Base-by-base conservation (phyloP, 2,888 invertebrate species). In the Sphaerophoria rueppellii region DNA sequence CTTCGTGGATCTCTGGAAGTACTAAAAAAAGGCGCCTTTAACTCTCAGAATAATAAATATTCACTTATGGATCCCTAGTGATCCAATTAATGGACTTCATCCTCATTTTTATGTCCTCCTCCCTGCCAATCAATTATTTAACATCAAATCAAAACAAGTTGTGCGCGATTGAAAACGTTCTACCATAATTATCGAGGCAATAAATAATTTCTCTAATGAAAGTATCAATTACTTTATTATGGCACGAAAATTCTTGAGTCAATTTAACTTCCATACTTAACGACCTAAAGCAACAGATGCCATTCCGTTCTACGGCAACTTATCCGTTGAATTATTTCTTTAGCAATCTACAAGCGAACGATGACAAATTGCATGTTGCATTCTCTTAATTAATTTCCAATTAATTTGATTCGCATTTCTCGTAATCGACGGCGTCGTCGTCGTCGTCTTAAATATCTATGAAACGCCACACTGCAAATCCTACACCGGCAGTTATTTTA, bases 201-300 rank as follows among this genome's bases (percentile, higher is more conserved):
- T 85, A 77, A 85, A 73, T 74, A 65, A 80, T 77, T 70, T 63
- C 48, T 34, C 80, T 77, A 81, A 76, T 77, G 48, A 57, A 83
- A 80, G 76, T 80, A 81, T 81, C 85, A 85, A 85, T 85, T 85
- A 85, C 76, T 85, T 85, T 77, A 85, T 85, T 81, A 85, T 72
- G 72, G 69, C 57, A 54, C 60, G 63, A 50, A 72, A 63, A 83
- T 58, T 60, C 9, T 43, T 43, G 24, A 24, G 24, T 24, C 24
- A 24, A 24, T 24, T 24, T 24, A 24, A 24, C 24, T 2, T 43
- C 9, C 43, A 43, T 4, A 6, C 46, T 43, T 52, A 67, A 12
- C 58, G 24, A 78, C 55, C 60, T 65, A 40, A 58, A 12, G 32
- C 54, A 14, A 73, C 71, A 83, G 67, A 79, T 83, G 71, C 74